Base-by-base conservation (phyloP, 2,888 invertebrate species). In the Monochamus alternatus region DNA sequence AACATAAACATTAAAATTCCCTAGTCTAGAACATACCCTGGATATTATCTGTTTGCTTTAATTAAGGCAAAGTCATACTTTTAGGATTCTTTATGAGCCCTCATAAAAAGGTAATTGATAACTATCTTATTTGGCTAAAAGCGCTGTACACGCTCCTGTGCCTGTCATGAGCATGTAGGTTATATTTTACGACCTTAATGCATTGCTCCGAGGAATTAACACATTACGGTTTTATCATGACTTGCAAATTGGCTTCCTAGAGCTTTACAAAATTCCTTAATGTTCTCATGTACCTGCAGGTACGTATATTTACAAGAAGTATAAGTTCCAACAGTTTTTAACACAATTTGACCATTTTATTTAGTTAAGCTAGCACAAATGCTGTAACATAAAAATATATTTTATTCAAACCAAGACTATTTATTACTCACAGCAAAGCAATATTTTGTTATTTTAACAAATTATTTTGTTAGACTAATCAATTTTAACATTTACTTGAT, bases 61-160 rank as follows among this genome's bases (percentile, higher is more conserved):
- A 55, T 55, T 55, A n/a, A 55, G 55, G 12, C 4, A 51, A 51
- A 51, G 12, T 3, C n/a, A 51, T 51, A 51, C 51, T 51, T 51
- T 51, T 51, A 10, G 7, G 51, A 51, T 10, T n/a, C 51, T 51
- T 51, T 51, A 51, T n/a, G n/a, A 51, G 3, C 51, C 51, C 10
- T n/a, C 51, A n/a, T 51, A 51, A 51, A 51, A 51, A 14, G 14
- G 55, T 14, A 55, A 55, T 55, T 55, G 55, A 55, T 55, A n/a
- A 55, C 9, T 47, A 47, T 47, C 47, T 47, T 47, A 12, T 47
- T 47, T 12, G 47, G 47, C 10, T 47, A 12, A 47, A 47, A 47
- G 10, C 10, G 12, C 9, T 47, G 47, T 47, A 47, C 12, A 12
- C 47, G 47, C 47, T 12, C 12, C 47, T 47, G 47, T 47, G 47